A percentile compares a stretch with the other conserved stretches of the same genome.
Conservation (phyloP, 2,888 invertebrate species). For the Cheilosia scutellata region DNA sequence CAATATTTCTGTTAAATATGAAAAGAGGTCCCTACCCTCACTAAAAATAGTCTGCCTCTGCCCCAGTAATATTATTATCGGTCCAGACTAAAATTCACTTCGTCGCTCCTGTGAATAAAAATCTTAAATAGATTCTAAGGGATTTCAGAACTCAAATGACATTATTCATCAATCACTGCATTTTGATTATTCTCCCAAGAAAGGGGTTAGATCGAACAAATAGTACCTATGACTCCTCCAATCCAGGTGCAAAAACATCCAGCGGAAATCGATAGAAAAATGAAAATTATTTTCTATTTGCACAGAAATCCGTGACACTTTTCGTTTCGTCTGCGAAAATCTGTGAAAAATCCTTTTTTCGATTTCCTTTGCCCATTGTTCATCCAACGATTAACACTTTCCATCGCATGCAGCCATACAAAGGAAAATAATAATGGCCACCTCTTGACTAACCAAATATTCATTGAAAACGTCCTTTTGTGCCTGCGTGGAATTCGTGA, state of each 20-base stretch:
- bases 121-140: background rate
- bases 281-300: slow-evolving; percentile 54
- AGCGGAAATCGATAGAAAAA: slow-evolving; percentile 18
- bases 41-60: too few relatives aligned
- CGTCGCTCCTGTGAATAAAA: background rate
- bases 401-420: slow-evolving; percentile 16
- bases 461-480: background rate
- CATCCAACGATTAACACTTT: slow-evolving; percentile 63
- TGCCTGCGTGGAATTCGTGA: background rate
- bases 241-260: slow-evolving; percentile 70
- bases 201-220: slow-evolving; percentile 58
- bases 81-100: background rate
- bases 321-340: slow-evolving; percentile 44
- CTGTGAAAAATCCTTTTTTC: slow-evolving; percentile 39
- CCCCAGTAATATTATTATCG: too few relatives aligned
- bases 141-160: background rate
- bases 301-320: slow-evolving; percentile 62
- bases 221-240: slow-evolving; percentile 32
- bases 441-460: slow-evolving; percentile 48
- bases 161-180: slow-evolving; percentile 52
- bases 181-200: slow-evolving; percentile 13
- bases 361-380: slow-evolving; percentile 30
- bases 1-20: too few relatives aligned
- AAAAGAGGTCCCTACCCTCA: too few relatives aligned
- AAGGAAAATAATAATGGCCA: slow-evolving; percentile 18